A percentile compares a stretch with the other conserved stretches of the same genome.
These are phyloP conservation scores for Hemibagrus wyckioides DNA, from an alignment of 2,113 vertebrate species.

Conservation along the genomic window DNA sequence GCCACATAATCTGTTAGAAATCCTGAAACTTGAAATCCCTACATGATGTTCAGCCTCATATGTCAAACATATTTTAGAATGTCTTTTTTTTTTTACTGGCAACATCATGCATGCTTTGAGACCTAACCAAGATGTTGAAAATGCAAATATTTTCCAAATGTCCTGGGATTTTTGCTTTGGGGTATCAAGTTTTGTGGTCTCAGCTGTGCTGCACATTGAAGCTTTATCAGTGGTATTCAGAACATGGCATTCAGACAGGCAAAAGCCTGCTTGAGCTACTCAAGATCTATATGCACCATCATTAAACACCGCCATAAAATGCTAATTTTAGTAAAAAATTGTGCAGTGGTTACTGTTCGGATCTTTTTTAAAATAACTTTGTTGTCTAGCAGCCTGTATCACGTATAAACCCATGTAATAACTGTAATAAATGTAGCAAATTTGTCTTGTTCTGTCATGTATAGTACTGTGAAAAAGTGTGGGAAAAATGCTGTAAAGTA, in stretches of 20 bases:
- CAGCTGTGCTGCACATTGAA: conserved; percentile 69
- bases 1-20: conserved; percentile 43
- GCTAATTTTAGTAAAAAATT: not conserved
- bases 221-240: conserved; percentile 67
- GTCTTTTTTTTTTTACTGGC: conserved; percentile 55
- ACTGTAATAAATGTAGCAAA: not conserved
- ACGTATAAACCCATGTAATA: not conserved
- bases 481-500: too few relatives aligned
- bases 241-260: conserved; percentile 46
- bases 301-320: conserved; percentile 1
- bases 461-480: not conserved
- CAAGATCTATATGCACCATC: not conserved
- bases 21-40: conserved; percentile 32
- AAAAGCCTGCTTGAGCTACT: conserved; percentile 25
- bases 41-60: conserved; percentile 38
- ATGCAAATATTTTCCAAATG: conserved; percentile 68
- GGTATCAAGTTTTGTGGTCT: conserved; percentile 70
- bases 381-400: not conserved
- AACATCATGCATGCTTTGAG: conserved; percentile 53
- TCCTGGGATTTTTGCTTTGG: conserved; percentile 60
- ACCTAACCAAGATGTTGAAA: conserved; percentile 61
- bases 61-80: conserved; percentile 37
- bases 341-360: not conserved
- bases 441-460: not conserved
- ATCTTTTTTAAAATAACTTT: not conserved